Evolutionary conservation across 2,113 vertebrate species (phyloP).

Genomic region (Choloepus hoffmanni): DNA sequence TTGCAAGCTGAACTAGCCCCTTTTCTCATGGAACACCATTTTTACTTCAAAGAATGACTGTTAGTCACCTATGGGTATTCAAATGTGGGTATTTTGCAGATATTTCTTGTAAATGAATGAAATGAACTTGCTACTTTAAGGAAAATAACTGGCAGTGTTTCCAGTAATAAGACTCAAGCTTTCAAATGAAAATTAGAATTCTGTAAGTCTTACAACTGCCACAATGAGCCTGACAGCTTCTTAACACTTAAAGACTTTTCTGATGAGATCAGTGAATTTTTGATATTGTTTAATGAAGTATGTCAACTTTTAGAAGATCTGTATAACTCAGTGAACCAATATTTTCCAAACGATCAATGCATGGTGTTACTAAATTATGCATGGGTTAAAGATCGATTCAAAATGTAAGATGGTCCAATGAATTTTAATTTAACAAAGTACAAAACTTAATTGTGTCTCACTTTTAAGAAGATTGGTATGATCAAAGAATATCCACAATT

Average conservation of each 20-base stretch:
- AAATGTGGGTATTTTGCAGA: not conserved
- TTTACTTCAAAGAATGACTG: not conserved
- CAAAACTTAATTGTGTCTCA: not conserved
- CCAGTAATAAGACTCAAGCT: not conserved
- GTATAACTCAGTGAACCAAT: not conserved
- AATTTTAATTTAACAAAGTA: not conserved
- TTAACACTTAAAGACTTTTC: slow-evolving; percentile 43
- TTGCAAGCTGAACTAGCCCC: not conserved
- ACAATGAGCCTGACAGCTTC: not conserved
- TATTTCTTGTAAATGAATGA: not conserved
- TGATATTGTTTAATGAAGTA: not conserved
- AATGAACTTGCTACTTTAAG: slow-evolving; percentile 1
- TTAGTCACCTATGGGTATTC: not conserved
- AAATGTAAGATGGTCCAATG: not conserved
- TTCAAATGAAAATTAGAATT: slow-evolving; percentile 44
- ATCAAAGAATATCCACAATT: not conserved
- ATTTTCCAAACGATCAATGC: slow-evolving; percentile 10
- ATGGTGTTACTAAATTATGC: not conserved
- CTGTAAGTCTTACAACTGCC: not conserved
- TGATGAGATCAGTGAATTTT: not conserved
- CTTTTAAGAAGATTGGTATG: not conserved
- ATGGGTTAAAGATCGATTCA: not conserved
- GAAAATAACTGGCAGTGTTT: not conserved
- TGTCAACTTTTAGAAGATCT: slow-evolving; percentile 32
- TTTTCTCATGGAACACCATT: not conserved